These are phyloP conservation scores for Serranus cabrilla DNA, from an alignment of 2,797 vertebrate species.

Conservation along the genomic window DNA sequence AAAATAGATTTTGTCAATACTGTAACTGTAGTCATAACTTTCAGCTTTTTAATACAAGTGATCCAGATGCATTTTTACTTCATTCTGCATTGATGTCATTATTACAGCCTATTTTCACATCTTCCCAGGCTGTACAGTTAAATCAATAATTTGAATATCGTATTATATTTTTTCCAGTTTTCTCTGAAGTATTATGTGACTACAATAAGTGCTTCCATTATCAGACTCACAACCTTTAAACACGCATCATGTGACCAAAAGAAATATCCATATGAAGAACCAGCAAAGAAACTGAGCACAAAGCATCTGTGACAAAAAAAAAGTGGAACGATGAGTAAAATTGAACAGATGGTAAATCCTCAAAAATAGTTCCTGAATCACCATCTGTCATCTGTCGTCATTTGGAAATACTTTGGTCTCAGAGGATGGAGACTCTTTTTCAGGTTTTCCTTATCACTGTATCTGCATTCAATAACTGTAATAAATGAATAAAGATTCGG, in stretches of 20 bases:
- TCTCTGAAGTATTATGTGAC: background rate
- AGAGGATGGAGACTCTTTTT: constrained; percentile 8
- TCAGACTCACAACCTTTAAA: background rate
- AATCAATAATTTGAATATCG: background rate
- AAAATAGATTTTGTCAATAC: background rate
- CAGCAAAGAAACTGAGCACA: background rate
- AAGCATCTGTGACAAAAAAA: background rate
- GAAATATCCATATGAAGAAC: background rate
- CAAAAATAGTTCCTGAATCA: constrained; percentile 14
- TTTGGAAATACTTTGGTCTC: background rate
- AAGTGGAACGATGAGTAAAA: background rate
- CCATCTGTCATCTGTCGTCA: constrained; percentile 21
- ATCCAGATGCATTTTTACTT: background rate
- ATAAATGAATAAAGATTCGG: background rate
- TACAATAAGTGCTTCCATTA: background rate
- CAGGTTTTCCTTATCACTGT: background rate
- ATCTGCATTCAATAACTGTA: background rate
- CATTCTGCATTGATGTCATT: background rate
- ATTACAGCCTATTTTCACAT: background rate
- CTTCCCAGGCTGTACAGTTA: background rate
- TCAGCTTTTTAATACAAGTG: background rate
- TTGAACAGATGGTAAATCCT: constrained; percentile 9
- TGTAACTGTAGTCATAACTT: background rate
- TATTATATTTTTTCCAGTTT: background rate
- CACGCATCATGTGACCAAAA: background rate